Evolutionary conservation across 2,797 vertebrate species (phyloP), one percentile per base, ranked within the genome.

Genomic region (Gallirallus australis): DNA sequence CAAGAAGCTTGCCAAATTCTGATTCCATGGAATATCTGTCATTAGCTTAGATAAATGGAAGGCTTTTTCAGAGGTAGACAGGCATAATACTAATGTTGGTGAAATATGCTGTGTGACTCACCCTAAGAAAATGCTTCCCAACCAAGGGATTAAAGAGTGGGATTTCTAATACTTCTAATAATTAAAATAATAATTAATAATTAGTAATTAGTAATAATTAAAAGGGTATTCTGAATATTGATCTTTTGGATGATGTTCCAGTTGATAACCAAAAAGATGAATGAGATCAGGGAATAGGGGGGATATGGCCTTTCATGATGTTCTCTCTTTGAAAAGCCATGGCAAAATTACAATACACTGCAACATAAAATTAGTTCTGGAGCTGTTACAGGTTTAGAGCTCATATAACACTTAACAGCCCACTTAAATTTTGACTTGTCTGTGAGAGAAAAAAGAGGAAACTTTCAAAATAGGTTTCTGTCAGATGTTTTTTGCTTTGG

Each of bases 401-500:
- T 90, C 63, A 56, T 7, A 2, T 53, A 79, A 66, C 47, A 91
- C 65, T n/a, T 79, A 88, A 47, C 24, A 88, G 61, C 45, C 86
- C 79, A 83, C 72, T 86, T 72, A 83, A 76, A 69, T 56, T 87
- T 91, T 93, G 28, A 78, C 50, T 86, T 53, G 25, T 70, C 37
- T 78, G 27, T 60, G 33, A 69, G 27, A 52, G 14, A 83, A 39
- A 86, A 83, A 82, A 89, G 61, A 78, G 50, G 54, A 88, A 89
- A 92, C 69, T 85, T 59, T 61, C 63, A 11, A 76, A 79, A 86
- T 12, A 79, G 12, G 23, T 50, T 65, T 24, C 53, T 86, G 45
- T 75, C 57, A 48, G 39, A 56, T 69, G 31, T 70, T 81, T 96
- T 94, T 90, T 93, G 52, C 64, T 93, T 91, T 90, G 21, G 40